Conservation (phyloP, 1,140 invertebrate species). For the Sitophilus oryzae region DNA sequence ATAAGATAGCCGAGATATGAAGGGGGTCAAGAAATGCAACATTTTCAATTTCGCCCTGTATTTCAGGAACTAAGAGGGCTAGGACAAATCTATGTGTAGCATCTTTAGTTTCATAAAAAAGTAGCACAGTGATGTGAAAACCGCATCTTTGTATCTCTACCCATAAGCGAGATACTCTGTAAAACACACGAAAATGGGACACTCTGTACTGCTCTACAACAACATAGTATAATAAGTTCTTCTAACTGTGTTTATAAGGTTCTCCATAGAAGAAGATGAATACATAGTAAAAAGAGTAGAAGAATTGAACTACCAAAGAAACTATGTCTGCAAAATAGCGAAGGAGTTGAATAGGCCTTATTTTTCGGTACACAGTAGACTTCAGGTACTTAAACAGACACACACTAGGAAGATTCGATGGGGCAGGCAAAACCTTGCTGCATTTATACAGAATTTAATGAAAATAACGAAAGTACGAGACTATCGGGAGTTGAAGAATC, state of each 20-base stretch:
- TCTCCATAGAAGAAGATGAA: background rate
- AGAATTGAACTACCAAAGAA: background rate
- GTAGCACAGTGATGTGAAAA: too few relatives aligned
- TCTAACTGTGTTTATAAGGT: background rate
- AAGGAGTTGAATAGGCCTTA: background rate
- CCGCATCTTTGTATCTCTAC: too few relatives aligned
- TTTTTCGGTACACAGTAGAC: background rate
- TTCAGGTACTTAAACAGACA: background rate
- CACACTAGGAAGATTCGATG: conserved; percentile 3
- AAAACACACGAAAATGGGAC: too few relatives aligned
- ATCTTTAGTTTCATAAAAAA: too few relatives aligned
- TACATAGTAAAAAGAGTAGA: background rate
- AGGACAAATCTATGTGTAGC: too few relatives aligned
- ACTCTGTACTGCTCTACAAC: too few relatives aligned
- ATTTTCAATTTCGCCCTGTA: too few relatives aligned
- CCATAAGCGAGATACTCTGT: too few relatives aligned
- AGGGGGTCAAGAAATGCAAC: too few relatives aligned
- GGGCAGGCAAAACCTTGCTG: background rate
- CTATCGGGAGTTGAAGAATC: background rate
- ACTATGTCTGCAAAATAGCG: background rate
- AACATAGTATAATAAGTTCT: too few relatives aligned
- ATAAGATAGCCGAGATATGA: too few relatives aligned
- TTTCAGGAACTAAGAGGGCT: too few relatives aligned
- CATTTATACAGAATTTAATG: background rate
- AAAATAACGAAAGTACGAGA: background rate